These are phyloP conservation scores for Zaprionus africanus DNA, from an alignment of 1,140 invertebrate species.

Conservation along the genomic window DNA sequence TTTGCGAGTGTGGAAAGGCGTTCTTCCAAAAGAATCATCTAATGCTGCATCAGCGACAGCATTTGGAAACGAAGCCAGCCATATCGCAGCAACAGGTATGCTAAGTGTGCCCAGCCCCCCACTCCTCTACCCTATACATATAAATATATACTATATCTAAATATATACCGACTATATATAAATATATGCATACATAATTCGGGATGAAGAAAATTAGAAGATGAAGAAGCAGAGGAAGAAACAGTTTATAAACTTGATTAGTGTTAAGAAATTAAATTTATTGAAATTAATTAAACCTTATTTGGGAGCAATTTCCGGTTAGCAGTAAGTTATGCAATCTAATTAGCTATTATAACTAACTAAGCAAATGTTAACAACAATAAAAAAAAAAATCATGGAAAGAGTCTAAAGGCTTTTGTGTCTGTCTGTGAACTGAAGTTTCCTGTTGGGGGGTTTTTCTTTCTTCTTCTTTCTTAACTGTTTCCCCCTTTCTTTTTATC, in stretches of 20 bases:
- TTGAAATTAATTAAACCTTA: slow-evolving; percentile 1
- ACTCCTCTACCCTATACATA: slow-evolving; percentile 6
- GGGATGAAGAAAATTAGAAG: not conserved
- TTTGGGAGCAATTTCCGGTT: slow-evolving; percentile 25
- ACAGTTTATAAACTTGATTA: slow-evolving; percentile 31
- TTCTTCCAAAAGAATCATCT: slow-evolving; percentile 95
- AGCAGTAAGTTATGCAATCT: slow-evolving; percentile 42
- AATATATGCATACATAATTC: slow-evolving; percentile 15
- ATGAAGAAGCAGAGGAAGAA: not conserved
- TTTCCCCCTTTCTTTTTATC: not conserved
- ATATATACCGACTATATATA: slow-evolving; percentile 7
- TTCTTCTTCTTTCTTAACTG: not conserved
- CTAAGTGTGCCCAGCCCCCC: slow-evolving; percentile 46
- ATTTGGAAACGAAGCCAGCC: slow-evolving; percentile 88
- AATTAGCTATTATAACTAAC: slow-evolving; percentile 40
- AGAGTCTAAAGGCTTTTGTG: slow-evolving; percentile 32
- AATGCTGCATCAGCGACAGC: slow-evolving; percentile 91
- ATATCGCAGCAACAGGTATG: slow-evolving; percentile 85
- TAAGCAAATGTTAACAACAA: slow-evolving; percentile 38
- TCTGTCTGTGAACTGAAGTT: slow-evolving; percentile 33
- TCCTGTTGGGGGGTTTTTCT: slow-evolving; percentile 4
- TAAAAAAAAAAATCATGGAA: slow-evolving; percentile 13
- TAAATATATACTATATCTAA: slow-evolving; percentile 13
- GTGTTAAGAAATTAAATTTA: slow-evolving; percentile 3
- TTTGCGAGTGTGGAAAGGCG: slow-evolving; percentile 93